A percentile compares a stretch with the other conserved stretches of the same genome.
Evolutionary conservation across 2,113 vertebrate species (phyloP).

Genomic region (Machaerirhynchus nigripectus): DNA sequence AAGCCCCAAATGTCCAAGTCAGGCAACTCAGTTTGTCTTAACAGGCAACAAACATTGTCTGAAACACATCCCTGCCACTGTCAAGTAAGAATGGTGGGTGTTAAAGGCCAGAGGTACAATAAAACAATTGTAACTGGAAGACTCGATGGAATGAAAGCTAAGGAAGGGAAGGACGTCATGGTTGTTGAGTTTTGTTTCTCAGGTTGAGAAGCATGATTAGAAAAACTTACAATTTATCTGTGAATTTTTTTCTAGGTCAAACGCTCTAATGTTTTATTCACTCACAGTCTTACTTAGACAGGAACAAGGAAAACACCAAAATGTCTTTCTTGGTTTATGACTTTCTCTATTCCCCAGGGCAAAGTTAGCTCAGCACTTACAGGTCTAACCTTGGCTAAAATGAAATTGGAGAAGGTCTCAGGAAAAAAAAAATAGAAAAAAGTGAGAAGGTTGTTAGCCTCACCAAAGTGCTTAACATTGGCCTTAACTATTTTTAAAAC

Average conservation of each 20-base stretch:
- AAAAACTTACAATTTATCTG: background rate
- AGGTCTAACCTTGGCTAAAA: background rate
- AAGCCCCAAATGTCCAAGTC: background rate
- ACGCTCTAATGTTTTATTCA: background rate
- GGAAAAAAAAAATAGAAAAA: background rate
- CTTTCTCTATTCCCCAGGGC: background rate
- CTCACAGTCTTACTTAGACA: background rate
- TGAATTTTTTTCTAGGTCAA: background rate
- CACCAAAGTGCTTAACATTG: background rate
- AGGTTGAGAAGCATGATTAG: background rate
- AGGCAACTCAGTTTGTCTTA: background rate
- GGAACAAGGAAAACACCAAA: background rate
- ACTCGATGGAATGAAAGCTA: background rate
- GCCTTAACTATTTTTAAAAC: constrained; percentile 46
- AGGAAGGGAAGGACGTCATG: background rate
- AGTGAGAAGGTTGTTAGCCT: background rate
- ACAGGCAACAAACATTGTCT: background rate
- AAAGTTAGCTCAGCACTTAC: background rate
- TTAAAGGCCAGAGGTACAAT: background rate
- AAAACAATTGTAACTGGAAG: background rate
- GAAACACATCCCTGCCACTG: background rate
- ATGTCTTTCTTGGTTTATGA: background rate
- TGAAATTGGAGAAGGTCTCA: background rate
- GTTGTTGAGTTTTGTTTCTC: background rate
- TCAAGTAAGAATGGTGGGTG: background rate